Conservation (phyloP, 2,888 invertebrate genomes). For the Dryocosmus kuriphilus region DNA sequence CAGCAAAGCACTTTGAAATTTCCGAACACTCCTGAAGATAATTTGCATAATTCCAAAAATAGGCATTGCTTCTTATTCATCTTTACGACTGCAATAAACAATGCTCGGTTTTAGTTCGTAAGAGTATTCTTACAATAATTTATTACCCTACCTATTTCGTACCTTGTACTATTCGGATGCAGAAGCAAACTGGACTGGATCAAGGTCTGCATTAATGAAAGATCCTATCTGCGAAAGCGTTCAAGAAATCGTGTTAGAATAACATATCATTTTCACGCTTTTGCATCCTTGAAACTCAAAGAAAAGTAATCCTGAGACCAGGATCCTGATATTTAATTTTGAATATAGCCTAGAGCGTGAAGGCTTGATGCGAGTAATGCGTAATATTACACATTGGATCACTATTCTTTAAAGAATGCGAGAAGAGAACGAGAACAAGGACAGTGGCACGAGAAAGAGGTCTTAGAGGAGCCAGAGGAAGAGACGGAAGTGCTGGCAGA, state of each 20-base stretch:
- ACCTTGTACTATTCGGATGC: slow-evolving; percentile 20
- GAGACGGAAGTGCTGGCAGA: slow-evolving; percentile 23
- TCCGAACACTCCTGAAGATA: neutral
- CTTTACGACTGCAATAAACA: neutral
- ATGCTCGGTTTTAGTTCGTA: neutral
- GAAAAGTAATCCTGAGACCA: slow-evolving; percentile 11
- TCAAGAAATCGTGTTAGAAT: slow-evolving; percentile 25
- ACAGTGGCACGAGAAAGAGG: slow-evolving; percentile 13
- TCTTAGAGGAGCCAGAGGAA: slow-evolving; percentile 3
- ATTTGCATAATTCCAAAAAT: neutral
- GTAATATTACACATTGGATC: slow-evolving; percentile 30
- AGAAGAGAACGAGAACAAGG: slow-evolving; percentile 37
- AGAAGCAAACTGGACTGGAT: slow-evolving; percentile 33
- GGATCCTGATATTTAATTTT: slow-evolving; percentile 37
- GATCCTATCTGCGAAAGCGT: slow-evolving; percentile 26
- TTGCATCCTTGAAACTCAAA: slow-evolving; percentile 19
- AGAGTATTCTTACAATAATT: slow-evolving; percentile 6
- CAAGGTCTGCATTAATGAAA: slow-evolving; percentile 35
- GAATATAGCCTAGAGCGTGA: slow-evolving; percentile 22
- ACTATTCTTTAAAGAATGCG: slow-evolving; percentile 26
- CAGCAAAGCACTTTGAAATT: slow-evolving; percentile 2
- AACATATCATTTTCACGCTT: slow-evolving; percentile 26
- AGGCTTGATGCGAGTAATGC: slow-evolving; percentile 13
- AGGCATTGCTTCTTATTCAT: slow-evolving; percentile 12
- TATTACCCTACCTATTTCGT: slow-evolving; percentile 4